A percentile compares a stretch with the other conserved stretches of the same genome.
These are phyloP conservation scores for Trichacis sp. DNA, from an alignment of 2,888 invertebrate species.

Conservation along the genomic window DNA sequence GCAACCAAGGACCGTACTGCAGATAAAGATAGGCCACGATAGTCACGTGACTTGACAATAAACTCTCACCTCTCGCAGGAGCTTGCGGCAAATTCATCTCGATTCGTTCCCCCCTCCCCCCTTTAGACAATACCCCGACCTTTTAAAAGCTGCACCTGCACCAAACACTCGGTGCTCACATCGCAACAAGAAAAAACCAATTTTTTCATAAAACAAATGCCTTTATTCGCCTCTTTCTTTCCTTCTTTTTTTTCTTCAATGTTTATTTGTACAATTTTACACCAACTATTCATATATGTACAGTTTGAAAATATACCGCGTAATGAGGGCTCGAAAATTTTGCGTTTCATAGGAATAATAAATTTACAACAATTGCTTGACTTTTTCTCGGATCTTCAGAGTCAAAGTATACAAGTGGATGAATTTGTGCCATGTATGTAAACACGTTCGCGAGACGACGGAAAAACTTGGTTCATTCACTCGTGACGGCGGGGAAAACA, in stretches of 20 bases:
- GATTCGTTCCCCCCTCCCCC: too few relatives aligned
- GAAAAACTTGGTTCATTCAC: too few relatives aligned
- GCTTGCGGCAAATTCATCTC: too few relatives aligned
- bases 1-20: slow-evolving; percentile 51
- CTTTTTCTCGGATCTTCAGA: too few relatives aligned
- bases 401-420: too few relatives aligned
- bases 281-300: slow-evolving; percentile 64
- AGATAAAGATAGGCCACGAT: slow-evolving; percentile 67
- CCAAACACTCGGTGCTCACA: too few relatives aligned
- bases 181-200: slow-evolving; percentile 15
- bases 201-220: background rate
- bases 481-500: slow-evolving; percentile 13
- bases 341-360: too few relatives aligned
- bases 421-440: slow-evolving; percentile 25
- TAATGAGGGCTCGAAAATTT: slow-evolving; percentile 65
- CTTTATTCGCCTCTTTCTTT: background rate
- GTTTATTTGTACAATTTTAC: slow-evolving; percentile 62
- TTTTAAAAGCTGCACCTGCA: too few relatives aligned
- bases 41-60: slow-evolving; percentile 67
- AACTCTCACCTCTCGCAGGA: too few relatives aligned
- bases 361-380: too few relatives aligned
- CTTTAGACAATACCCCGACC: too few relatives aligned
- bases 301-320: slow-evolving; percentile 59
- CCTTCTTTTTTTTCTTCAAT: slow-evolving; percentile 17
- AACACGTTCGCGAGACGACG: slow-evolving; percentile 22